Base-by-base conservation (phyloP, 1,140 invertebrate species). In the Lordiphosa stackelbergi region DNA sequence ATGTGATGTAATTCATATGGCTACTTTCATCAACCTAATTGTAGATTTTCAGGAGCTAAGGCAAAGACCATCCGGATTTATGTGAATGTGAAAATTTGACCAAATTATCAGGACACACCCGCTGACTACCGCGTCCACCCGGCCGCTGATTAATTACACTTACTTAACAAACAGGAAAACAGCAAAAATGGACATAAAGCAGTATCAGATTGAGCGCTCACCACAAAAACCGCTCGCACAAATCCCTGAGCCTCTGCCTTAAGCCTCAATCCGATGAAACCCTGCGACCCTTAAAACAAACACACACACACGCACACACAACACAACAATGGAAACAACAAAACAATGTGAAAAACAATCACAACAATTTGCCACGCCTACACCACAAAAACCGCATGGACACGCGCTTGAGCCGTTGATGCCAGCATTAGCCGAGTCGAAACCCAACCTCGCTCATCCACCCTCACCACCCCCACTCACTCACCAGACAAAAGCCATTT, bases 341-440 rank as follows among this genome's bases (percentile, higher is more conserved):
- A 51, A 47, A 66, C 47, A 66, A 66, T 38, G 54, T 54, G 28
- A 68, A 62, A 83, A 81, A 81, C 75, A 81, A 81, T 81, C 75
- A 81, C 77, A 81, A 83, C 77, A 75, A 81, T 81, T 81, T 81
- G 75, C 75, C 75, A 81, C 75, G 75, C 75, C 75, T 83, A 81
- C 77, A 49, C 53, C 51, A 35, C 54, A 51, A 74, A 66, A 66
- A 75, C 75, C 75, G 59, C 75, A 81, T 62, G 63, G 64, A 75
- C 75, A 81, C 77, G 75, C 77, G 75, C 75, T 34, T 68, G 53
- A 64, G 61, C 61, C 55, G 52, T 43, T 53, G 63, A 51, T 43
- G 60, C 40, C 10, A 47, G 51, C 64, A 70, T 70, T 66, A 70
- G 64, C 59, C 41, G 24, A 56, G 16, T 16, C 40, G 12, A 36